Base-by-base conservation (phyloP, 2,888 invertebrate genomes). In the Pardosa pseudoannulata region DNA sequence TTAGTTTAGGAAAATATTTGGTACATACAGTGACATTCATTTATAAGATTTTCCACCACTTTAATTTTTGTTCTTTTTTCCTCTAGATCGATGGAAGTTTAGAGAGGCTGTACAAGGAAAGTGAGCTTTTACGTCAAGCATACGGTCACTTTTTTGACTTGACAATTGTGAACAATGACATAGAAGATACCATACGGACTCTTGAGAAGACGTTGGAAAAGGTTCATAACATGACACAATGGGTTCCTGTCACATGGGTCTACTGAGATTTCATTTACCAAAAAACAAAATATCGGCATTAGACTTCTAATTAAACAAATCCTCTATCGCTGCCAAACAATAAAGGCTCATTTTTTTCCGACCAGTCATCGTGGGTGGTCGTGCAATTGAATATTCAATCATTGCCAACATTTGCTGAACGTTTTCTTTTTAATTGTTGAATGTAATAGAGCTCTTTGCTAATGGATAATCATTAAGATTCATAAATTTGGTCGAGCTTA, bases 141-240 rank as follows among this genome's bases (percentile, higher is more conserved):
- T 99, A 99, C 93, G 98, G 99, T 56, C 99, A 99, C 92, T 97
- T 97, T 93, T 99, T 99, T 93, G 99, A 99, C 93, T 93, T 98
- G 92, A 97, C 96, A 90, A 98, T 99, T 91, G 96, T 99, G 89
- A 99, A 99, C 94, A 99, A 98, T 93, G 99, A 99, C 93, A 99
- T 99, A 89, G 98, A 99, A 92, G 98, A 98, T 92, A 99, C 99
- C 56, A 98, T 99, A 90, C 94, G 95, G 64, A 96, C 96, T 88
- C 93, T 99, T 89, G 98, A 98, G 92, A 94, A 95, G 88, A 96
- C 97, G 23, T 95, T 98, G 90, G 97, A 97, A 89, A 94, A 96
- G 87, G 96, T 98, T 87, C 96, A 96, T 92, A 95, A 95, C 90
- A 95, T 96, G 90, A 96, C 98, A 41, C 98, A 98, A 92, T 98